Conservation (phyloP, 2,888 invertebrate species). For the Drosophila acutilabella region DNA sequence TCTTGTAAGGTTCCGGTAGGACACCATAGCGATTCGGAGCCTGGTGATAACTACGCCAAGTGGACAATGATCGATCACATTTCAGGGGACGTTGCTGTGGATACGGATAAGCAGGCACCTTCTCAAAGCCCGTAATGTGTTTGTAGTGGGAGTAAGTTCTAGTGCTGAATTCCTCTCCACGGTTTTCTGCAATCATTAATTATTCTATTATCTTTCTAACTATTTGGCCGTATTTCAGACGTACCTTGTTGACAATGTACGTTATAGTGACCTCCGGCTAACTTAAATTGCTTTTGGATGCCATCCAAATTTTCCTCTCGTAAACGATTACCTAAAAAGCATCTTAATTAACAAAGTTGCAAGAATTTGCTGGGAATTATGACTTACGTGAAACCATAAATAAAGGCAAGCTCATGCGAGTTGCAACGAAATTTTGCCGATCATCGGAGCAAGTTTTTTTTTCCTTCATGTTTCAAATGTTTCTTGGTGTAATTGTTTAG, state of each 20-base stretch:
- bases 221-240: neutral
- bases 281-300: slow-evolving; percentile 51
- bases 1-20: slow-evolving; percentile 46
- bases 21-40: slow-evolving; percentile 79
- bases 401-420: slow-evolving; percentile 74
- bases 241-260: slow-evolving; percentile 50
- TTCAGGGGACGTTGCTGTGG: slow-evolving; percentile 47
- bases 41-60: slow-evolving; percentile 61
- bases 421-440: slow-evolving; percentile 61
- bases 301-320: slow-evolving; percentile 47
- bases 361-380: neutral
- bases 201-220: neutral
- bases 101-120: slow-evolving; percentile 32
- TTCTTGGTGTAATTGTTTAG: neutral
- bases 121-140: slow-evolving; percentile 56
- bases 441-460: slow-evolving; percentile 51
- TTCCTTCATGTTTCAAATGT: slow-evolving; percentile 15
- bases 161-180: slow-evolving; percentile 35
- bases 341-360: neutral
- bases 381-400: slow-evolving; percentile 77
- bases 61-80: slow-evolving; percentile 49
- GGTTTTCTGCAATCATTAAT: slow-evolving; percentile 43
- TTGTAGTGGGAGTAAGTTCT: slow-evolving; percentile 48
- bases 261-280: slow-evolving; percentile 63
- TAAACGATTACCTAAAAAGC: slow-evolving; percentile 60